Percentiles rank a stretch among this genome's conserved stretches.
Conservation (phyloP, 1,140 invertebrate genomes). For the Drosophila tani region DNA sequence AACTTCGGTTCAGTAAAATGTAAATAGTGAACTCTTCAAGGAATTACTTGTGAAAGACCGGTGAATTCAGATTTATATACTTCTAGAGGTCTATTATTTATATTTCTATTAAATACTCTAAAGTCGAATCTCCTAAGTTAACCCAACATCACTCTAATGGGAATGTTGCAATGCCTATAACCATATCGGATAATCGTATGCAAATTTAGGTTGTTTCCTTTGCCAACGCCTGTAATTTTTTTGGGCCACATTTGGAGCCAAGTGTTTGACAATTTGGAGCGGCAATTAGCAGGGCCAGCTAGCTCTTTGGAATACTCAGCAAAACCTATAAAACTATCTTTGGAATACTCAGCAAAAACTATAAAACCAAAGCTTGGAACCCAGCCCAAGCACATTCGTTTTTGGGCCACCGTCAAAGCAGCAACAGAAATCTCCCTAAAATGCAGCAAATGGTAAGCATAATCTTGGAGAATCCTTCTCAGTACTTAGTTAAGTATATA, state of each 20-base stretch:
- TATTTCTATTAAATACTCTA: not conserved
- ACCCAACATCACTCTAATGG: not conserved
- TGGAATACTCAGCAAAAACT: slow-evolving; percentile 1
- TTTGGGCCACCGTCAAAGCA: not conserved
- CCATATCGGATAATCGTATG: slow-evolving; percentile 22
- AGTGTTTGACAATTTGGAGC: slow-evolving; percentile 48
- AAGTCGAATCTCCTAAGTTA: too few species aligned
- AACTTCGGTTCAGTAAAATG: too few species aligned
- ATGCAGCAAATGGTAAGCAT: slow-evolving; percentile 55
- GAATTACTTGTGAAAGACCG: too few species aligned
- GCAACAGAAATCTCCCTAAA: not conserved
- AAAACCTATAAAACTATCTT: too few species aligned
- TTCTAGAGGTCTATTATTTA: too few species aligned
- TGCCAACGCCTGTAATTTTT: slow-evolving; percentile 46
- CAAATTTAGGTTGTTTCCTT: slow-evolving; percentile 13
- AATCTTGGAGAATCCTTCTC: not conserved
- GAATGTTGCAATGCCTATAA: slow-evolving; percentile 33
- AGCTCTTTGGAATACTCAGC: not conserved
- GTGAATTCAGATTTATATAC: too few species aligned
- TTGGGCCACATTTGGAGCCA: slow-evolving; percentile 46
- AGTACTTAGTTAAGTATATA: not conserved
- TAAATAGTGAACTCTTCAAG: too few species aligned
- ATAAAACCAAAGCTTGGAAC: slow-evolving; percentile 39
- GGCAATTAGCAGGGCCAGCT: slow-evolving; percentile 27
- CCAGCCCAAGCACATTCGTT: slow-evolving; percentile 33